Base-by-base conservation (phyloP, 2,797 vertebrate species). In the Arrhamphus sclerolepis region DNA sequence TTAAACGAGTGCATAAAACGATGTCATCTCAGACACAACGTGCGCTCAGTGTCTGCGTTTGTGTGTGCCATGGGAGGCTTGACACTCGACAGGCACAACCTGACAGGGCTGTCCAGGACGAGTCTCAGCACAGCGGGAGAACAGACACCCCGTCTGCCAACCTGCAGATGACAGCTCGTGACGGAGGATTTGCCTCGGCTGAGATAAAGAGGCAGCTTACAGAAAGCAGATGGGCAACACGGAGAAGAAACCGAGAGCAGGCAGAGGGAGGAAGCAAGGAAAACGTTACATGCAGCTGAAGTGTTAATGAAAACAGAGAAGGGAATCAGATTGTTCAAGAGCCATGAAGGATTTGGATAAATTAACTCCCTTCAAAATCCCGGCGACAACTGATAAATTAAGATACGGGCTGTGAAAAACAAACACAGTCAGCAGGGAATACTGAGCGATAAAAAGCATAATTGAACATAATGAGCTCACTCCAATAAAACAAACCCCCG, bases 271-370 rank as follows among this genome's bases (percentile, higher is more conserved):
- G 51, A 64, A 57, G 69, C 50, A 66, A 68, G 63, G 70, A 70
- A 62, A 77, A 76, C 67, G 1, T 6, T 31, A 59, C 43, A 39
- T 17, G 3, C 49, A 48, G 47, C 47, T 0, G 56, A 76, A 64
- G 78, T 78, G 71, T 76, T 75, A 78, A 77, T 67, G 72, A 81
- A 62, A 66, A 46, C 62, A 58, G 63, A 54, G 59, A 54, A 52
- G 53, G 64, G 72, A 82, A 78, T 78, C 62, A 77, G 57, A 56
- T 72, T 62, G 69, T 65, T 68, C 62, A 72, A 61, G 66, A 82
- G 43, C 11, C 34, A 14, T 14, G 34, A 38, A 38, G 34, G 34
- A 38, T 14, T 2, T 14, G 34, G 34, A 16, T 38, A 16, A 38
- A 14, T 38, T 11, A 38, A 38, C 34, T 26, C 24, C 24, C 24